Percentiles rank a stretch among this genome's conserved stretches.
Evolutionary conservation across 2,113 vertebrate genomes (phyloP).

Genomic region (Peromyscus polionotus): DNA sequence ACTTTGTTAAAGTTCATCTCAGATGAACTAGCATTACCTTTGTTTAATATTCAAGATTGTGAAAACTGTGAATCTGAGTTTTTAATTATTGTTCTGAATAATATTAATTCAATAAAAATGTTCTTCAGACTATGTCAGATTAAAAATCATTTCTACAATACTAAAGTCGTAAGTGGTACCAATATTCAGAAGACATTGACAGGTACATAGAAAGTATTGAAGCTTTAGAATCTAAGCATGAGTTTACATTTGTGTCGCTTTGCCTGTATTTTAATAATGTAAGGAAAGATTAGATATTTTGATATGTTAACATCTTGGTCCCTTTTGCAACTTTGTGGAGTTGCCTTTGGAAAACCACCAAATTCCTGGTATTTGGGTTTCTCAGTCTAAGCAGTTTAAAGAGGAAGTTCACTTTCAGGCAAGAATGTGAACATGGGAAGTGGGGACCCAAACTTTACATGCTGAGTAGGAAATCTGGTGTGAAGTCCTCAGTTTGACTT

Average conservation of each 20-base stretch:
- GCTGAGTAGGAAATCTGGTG: not conserved
- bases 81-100: conserved; percentile 41
- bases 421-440: not conserved
- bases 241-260: not conserved
- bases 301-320: not conserved
- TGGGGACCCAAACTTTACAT: not conserved
- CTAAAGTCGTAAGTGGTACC: not conserved
- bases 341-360: not conserved
- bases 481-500: not conserved
- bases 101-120: conserved; percentile 41
- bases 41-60: conserved; percentile 30
- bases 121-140: not conserved
- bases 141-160: conserved; percentile 4
- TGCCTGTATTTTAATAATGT: not conserved
- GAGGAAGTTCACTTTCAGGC: not conserved
- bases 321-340: not conserved
- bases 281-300: not conserved
- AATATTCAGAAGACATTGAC: not conserved
- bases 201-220: not conserved
- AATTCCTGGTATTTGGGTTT: not conserved
- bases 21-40: conserved; percentile 38
- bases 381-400: not conserved
- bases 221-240: not conserved
- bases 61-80: conserved; percentile 35
- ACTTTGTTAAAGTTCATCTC: conserved; percentile 1